Evolutionary conservation across 1,140 invertebrate genomes (phyloP), one percentile per base, ranked within the genome.

Genomic region (Pantala flavescens): DNA sequence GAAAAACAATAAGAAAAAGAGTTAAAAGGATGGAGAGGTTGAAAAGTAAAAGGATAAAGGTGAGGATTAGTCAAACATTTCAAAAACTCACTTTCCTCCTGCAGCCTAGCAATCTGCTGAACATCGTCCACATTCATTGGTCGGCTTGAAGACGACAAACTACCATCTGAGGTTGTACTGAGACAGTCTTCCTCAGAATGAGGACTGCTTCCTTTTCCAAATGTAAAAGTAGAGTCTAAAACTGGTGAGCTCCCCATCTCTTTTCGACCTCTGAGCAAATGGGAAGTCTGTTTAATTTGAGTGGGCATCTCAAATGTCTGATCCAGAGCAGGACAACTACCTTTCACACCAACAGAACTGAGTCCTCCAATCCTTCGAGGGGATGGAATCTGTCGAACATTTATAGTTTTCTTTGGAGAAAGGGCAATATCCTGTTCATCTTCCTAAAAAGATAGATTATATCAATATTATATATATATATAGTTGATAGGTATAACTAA

Each of bases 121-220:
- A 76, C 73, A 70, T 76, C 75, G 16, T 73, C 75, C 11, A 72
- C 75, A 73, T 76, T 76, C 71, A 76, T 72, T 7, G 72, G 71
- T 23, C 75, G 75, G 36, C 43, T 76, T 21, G 24, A 71, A 14
- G 75, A 73, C 10, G 75, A 76, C 36, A 76, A 72, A 42, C 75
- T 76, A 55, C 75, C 72, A 43, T 76, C 75, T 10, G 75, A 76
- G 16, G 75, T 73, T 70, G 73, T 76, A 70, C 75, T 76, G 9
- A 73, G 23, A 23, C 74, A 73, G 43, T 76, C 75, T 43, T 76
- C 75, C 63, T 76, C 75, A 24, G 42, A 43, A n/a, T 71, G 43
- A 7, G n/a, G 42, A 19, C 55, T 70, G 21, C 55, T 70, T 0
- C 63, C 71, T 12, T 74, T 70, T 16, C n/a, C n/a, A 24, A 74